Evolutionary conservation across 2,797 vertebrate species (phyloP).

Genomic region (Botia almorhae): DNA sequence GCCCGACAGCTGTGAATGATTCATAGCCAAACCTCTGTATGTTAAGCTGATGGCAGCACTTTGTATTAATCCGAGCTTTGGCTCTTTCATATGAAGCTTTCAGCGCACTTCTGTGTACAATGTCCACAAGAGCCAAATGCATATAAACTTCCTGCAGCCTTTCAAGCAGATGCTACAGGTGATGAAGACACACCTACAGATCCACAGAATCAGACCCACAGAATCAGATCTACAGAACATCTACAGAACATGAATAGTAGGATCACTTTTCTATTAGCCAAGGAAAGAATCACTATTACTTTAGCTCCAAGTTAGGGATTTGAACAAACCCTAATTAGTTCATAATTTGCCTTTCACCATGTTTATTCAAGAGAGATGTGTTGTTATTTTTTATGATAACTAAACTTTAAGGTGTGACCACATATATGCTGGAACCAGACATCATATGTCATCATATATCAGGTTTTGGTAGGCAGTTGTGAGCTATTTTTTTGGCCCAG

Average conservation of each 20-base stretch:
- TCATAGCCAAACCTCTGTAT: not conserved
- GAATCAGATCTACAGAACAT: too few relatives aligned
- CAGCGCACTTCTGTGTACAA: not conserved
- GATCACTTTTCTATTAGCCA: not conserved
- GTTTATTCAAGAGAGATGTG: too few relatives aligned
- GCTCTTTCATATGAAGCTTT: slow-evolving; percentile 1
- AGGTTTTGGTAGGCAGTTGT: too few relatives aligned
- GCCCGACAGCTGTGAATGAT: slow-evolving; percentile 38
- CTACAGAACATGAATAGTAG: too few relatives aligned
- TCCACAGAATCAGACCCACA: not conserved
- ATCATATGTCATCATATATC: too few relatives aligned
- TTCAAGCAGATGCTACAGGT: slow-evolving; percentile 1
- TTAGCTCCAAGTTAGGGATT: not conserved
- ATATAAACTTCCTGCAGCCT: not conserved
- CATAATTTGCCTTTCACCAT: too few relatives aligned
- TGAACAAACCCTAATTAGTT: not conserved
- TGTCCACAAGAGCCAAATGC: not conserved
- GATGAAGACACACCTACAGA: slow-evolving; percentile 5
- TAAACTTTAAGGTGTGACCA: too few relatives aligned
- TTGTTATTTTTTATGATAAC: too few relatives aligned
- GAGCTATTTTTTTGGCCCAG: not conserved
- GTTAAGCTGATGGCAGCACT: slow-evolving; percentile 13
- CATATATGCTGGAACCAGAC: too few relatives aligned
- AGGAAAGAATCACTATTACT: not conserved
- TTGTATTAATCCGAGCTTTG: slow-evolving; percentile 14